These are phyloP conservation scores for Microtus montanus DNA, from an alignment of 2,113 vertebrate genomes.

Conservation along the genomic window DNA sequence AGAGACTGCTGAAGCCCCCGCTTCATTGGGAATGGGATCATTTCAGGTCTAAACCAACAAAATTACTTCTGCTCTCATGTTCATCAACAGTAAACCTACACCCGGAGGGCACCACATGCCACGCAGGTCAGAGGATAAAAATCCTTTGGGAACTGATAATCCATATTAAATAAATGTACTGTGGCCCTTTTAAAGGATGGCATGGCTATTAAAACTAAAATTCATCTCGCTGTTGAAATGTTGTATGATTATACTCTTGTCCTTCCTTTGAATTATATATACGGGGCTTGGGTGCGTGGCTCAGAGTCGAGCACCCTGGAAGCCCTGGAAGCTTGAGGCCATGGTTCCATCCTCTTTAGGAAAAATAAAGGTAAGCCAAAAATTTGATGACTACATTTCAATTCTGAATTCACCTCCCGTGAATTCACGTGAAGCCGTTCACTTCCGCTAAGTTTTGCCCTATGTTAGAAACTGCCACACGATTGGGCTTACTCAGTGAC, in stretches of 20 bases:
- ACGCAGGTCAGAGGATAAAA: not conserved
- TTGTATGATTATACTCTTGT: not conserved
- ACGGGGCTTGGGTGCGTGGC: not conserved
- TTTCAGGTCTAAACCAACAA: not conserved
- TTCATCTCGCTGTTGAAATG: not conserved
- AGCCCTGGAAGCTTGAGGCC: not conserved
- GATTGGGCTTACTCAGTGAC: not conserved
- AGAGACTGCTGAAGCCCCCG: not conserved
- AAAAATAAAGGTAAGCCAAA: not conserved
- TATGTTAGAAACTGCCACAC: not conserved
- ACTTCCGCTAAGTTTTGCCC: not conserved
- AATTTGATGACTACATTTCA: not conserved
- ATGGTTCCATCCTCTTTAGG: not conserved
- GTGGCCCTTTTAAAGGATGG: slow-evolving; percentile 10
- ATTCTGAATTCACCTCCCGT: not conserved
- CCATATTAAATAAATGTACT: not conserved
- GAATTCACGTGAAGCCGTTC: not conserved
- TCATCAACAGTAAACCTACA: not conserved
- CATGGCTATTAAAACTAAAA: slow-evolving; percentile 46
- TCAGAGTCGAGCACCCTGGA: not conserved
- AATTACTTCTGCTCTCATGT: not conserved
- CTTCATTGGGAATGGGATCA: not conserved
- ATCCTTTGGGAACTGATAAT: not conserved
- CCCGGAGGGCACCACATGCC: not conserved
- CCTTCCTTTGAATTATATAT: slow-evolving; percentile 25